Evolutionary conservation across 2,888 invertebrate genomes (phyloP).

Genomic region (Alloscopus bannaensis): DNA sequence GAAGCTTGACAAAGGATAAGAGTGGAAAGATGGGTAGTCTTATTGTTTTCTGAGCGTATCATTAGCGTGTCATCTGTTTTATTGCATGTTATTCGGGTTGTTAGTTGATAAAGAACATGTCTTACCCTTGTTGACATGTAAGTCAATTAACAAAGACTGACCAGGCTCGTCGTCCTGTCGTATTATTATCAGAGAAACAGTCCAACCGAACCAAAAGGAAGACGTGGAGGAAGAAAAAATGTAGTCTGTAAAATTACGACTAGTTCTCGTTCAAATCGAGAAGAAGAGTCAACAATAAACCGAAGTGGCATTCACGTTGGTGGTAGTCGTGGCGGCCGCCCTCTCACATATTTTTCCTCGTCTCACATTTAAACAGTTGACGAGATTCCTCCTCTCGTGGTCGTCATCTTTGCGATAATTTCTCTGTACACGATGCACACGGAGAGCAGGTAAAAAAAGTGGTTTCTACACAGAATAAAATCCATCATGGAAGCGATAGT

Average conservation of each 20-base stretch:
- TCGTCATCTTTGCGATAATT: too few relatives aligned
- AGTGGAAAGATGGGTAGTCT: too few relatives aligned
- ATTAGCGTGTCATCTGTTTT: conserved; percentile 72
- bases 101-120: conserved; percentile 69
- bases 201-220: conserved; percentile 16
- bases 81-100: conserved; percentile 69
- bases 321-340: conserved; percentile 11
- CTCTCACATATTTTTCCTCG: neutral
- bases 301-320: too few relatives aligned
- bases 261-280: neutral
- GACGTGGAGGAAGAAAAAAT: conserved; percentile 11
- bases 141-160: conserved; percentile 71
- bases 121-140: conserved; percentile 69
- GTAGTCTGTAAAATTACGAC: conserved; percentile 5
- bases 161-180: conserved; percentile 48
- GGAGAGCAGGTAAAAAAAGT: too few relatives aligned
- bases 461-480: too few relatives aligned
- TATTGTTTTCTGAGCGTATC: conserved; percentile 71
- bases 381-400: too few relatives aligned
- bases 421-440: too few relatives aligned
- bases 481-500: too few relatives aligned
- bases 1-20: too few relatives aligned
- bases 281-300: too few relatives aligned
- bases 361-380: too few relatives aligned
- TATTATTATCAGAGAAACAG: conserved; percentile 44